phyloP scores from a whole-genome alignment of 2,797 vertebrate species.

The Numenius phaeopus region DNA sequence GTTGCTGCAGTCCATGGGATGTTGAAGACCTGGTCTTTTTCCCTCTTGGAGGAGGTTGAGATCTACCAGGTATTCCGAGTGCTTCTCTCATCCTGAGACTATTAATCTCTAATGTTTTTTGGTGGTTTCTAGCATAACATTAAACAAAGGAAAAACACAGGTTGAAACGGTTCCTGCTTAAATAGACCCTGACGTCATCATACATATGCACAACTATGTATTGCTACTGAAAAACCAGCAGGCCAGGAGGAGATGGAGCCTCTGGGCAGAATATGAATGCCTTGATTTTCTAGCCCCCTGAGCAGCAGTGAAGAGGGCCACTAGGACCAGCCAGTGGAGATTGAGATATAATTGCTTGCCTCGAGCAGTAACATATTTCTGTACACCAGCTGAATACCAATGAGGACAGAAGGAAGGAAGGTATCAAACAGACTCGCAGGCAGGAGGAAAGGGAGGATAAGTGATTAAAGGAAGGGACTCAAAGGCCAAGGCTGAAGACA shows the following conservation, averaged over 20 bases:
- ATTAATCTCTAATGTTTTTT: neutral
- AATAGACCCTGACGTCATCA: conserved; percentile 52
- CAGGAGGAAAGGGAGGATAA: conserved; percentile 30
- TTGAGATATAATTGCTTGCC: conserved; percentile 82
- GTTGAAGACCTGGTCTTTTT: neutral
- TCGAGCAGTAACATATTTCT: conserved; percentile 76
- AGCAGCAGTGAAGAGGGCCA: conserved; percentile 71
- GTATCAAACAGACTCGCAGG: conserved; percentile 30
- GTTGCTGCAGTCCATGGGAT: neutral
- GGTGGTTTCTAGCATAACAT: conserved; percentile 12
- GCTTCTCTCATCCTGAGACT: neutral
- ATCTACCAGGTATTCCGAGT: neutral
- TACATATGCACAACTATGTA: conserved; percentile 17
- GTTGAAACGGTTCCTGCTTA: conserved; percentile 55
- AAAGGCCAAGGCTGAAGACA: conserved; percentile 33
- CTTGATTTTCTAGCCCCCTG: conserved; percentile 76
- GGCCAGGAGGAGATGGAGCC: conserved; percentile 52
- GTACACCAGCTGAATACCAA: conserved; percentile 74
- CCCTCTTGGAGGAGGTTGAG: neutral
- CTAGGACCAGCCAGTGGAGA: conserved; percentile 75
- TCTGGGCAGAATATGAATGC: conserved; percentile 77
- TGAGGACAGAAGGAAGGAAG: conserved; percentile 63
- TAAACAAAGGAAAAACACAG: neutral
- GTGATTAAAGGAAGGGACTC: conserved; percentile 21
- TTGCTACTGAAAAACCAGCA: conserved; percentile 41